Evolutionary conservation across 2,888 invertebrate species (phyloP).

Genomic region (Cryptus armator): DNA sequence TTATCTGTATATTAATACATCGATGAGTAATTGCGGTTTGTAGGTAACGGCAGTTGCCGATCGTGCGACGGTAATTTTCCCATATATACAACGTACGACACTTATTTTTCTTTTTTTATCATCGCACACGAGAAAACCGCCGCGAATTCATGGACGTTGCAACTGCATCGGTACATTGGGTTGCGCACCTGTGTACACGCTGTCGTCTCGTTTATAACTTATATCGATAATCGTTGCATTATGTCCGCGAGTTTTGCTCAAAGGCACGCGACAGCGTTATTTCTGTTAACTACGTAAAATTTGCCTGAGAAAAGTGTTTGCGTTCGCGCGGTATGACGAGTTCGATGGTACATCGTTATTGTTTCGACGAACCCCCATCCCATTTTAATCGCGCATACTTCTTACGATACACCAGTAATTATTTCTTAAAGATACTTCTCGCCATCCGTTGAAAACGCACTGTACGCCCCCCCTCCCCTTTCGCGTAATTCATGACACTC

Average conservation of each 20-base stretch:
- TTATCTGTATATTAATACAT: background rate
- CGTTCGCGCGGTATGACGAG: background rate
- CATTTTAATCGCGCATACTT: background rate
- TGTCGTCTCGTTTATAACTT: conserved; percentile 22
- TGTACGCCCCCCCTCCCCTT: background rate
- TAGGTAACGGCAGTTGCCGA: conserved; percentile 27
- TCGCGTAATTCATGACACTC: conserved; percentile 25
- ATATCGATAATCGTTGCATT: conserved; percentile 20
- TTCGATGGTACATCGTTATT: background rate
- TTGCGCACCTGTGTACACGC: conserved; percentile 34
- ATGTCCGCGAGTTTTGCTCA: background rate
- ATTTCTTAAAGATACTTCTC: background rate
- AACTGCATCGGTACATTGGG: conserved; percentile 7
- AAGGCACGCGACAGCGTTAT: no score
- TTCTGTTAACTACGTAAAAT: background rate
- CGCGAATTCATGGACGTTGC: background rate
- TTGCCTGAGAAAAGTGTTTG: background rate
- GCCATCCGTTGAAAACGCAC: background rate
- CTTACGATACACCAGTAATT: conserved; percentile 18
- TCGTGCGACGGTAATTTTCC: conserved; percentile 1
- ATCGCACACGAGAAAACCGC: conserved; percentile 1
- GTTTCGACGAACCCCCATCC: background rate
- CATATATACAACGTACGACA: conserved; percentile 14
- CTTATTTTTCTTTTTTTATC: conserved; percentile 8
- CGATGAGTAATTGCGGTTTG: conserved; percentile 51